A percentile compares a stretch with the other conserved stretches of the same genome.
Evolutionary conservation across 2,797 vertebrate genomes (phyloP).

Genomic region (Peromyscus nudipes): DNA sequence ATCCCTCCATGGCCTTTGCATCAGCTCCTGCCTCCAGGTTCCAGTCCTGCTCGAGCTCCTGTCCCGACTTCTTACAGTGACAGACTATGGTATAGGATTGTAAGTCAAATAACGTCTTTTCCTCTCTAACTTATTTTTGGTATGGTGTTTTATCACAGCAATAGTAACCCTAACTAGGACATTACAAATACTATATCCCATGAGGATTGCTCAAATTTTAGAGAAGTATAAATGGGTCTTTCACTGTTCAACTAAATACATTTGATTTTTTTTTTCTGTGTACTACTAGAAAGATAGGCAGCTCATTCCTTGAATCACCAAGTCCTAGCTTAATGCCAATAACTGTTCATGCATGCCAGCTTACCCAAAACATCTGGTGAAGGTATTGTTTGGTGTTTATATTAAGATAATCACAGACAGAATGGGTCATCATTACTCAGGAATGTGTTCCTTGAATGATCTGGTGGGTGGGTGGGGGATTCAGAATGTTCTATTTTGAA

Average conservation of each 20-base stretch:
- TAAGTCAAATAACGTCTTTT: background rate
- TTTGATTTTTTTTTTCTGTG: slow-evolving; percentile 79
- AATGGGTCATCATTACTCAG: background rate
- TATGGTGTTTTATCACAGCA: background rate
- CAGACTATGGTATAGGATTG: too few species aligned
- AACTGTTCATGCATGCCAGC: slow-evolving; percentile 82
- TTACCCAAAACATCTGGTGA: slow-evolving; percentile 84
- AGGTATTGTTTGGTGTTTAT: slow-evolving; percentile 77
- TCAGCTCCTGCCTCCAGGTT: background rate
- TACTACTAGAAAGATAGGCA: slow-evolving; percentile 52
- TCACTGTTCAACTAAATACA: slow-evolving; percentile 76
- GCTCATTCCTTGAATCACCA: slow-evolving; percentile 75
- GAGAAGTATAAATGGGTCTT: slow-evolving; percentile 80
- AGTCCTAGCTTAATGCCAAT: slow-evolving; percentile 77
- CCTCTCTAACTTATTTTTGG: background rate
- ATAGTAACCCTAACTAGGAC: background rate
- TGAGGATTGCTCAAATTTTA: slow-evolving; percentile 76
- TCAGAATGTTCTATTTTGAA: background rate
- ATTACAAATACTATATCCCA: slow-evolving; percentile 73
- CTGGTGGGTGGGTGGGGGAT: background rate
- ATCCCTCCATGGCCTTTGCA: too few species aligned
- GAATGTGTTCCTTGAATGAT: background rate
- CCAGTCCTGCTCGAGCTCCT: background rate
- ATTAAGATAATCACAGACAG: background rate
- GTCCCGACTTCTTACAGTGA: background rate